Evolutionary conservation across 2,113 vertebrate species (phyloP), one percentile per base, ranked within the genome.

Genomic region (Etheostoma spectabile): DNA sequence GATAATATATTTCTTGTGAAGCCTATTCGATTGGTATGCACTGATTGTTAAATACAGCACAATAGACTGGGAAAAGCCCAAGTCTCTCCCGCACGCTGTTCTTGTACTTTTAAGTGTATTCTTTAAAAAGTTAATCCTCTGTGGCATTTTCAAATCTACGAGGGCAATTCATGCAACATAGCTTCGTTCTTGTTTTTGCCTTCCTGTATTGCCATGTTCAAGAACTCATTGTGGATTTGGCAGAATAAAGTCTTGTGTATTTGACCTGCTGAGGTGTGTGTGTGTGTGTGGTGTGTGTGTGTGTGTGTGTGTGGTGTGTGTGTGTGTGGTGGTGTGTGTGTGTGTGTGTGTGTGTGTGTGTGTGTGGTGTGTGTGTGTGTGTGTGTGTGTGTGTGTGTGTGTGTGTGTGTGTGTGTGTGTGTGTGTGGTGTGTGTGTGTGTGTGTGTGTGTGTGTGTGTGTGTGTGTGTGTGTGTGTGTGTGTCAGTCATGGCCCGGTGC

Each of bases 251-350:
- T 38, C 59, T 80, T 6, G 6, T 69, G 74, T 56, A 2, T 68
- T 63, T 45, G 69, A 85, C 76, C 70, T 62, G 64, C 84, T 67
- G 77, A 57, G 77, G 87, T 90, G 52, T 42, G 76, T 74, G 80
- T 46, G 45, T 69, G 73, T 76, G 49, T 64, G 74, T 77, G 27
- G 27, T 27, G 27, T 27, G 27, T 27, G 27, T 27, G 27, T 27
- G 27, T 27, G 27, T 27, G 27, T 27, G 27, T 27, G 27, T 27
- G 27, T 27, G 27, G 27, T 27, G 27, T 27, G 27, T 27, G 76
- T 74, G 80, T 46, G 45, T 69, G 73, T 76, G 49, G 52, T 42
- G n/a, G 76, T 74, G 80, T 46, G 45, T 69, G 73, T 76, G 49
- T 64, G 74, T 77, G 27, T 27, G 27, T 27, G 27, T 27, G 27